phyloP scores from a whole-genome alignment of 2,888 invertebrate genomes.

The Piscicola geometra region DNA sequence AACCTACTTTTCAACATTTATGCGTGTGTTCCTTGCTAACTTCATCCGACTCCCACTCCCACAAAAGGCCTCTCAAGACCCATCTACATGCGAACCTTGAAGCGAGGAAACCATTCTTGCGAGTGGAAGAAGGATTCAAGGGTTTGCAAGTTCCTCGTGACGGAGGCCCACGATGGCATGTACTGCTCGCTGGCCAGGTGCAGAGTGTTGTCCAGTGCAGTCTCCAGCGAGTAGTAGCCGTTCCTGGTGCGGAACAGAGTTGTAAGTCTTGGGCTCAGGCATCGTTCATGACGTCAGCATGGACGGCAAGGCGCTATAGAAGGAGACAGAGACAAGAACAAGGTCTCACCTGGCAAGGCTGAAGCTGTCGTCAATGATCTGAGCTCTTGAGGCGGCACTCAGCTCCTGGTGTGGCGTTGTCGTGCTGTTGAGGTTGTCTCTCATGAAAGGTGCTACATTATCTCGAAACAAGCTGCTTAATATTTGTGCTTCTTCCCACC shows the following conservation, averaged over 20 bases:
- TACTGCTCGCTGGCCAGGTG: conserved; percentile 11
- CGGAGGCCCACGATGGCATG: conserved; percentile 18
- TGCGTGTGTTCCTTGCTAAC: no score
- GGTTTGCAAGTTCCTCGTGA: conserved; percentile 13
- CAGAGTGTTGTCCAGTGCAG: conserved; percentile 27
- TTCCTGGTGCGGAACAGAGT: background rate
- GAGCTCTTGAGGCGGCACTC: conserved; percentile 21
- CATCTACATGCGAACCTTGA: no score
- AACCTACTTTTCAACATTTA: no score
- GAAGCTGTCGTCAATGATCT: conserved; percentile 34
- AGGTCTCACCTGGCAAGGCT: conserved; percentile 28
- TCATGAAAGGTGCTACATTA: background rate
- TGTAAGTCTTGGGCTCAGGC: background rate
- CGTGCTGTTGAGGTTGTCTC: background rate
- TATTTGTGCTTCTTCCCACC: conserved; percentile 2
- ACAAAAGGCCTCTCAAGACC: no score
- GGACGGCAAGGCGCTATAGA: background rate
- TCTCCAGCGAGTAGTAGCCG: conserved; percentile 17
- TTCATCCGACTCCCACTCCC: no score
- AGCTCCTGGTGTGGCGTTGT: conserved; percentile 8
- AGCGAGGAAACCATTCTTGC: conserved; percentile 14
- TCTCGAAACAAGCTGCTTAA: background rate
- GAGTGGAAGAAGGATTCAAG: conserved; percentile 24
- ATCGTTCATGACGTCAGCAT: background rate
- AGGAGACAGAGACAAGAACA: background rate